Conservation (phyloP, 2,113 vertebrate species). For the Argyrosomus japonicus region DNA sequence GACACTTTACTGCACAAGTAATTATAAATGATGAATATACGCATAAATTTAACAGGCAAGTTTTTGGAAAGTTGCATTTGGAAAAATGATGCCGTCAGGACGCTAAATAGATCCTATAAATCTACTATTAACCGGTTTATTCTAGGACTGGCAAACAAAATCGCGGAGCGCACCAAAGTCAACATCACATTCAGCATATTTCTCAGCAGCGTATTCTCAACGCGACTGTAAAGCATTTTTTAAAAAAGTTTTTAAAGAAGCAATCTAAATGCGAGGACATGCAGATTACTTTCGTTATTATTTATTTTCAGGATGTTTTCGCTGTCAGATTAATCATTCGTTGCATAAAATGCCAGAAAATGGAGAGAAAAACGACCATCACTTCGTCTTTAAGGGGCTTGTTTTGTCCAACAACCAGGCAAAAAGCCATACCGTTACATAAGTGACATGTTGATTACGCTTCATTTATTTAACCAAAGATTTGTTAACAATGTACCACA, state of each 20-base stretch:
- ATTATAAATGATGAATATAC: neutral
- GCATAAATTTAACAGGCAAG: neutral
- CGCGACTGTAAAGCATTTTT: neutral
- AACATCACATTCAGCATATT: neutral
- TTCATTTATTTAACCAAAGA: no score
- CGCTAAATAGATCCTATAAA: conserved; percentile 2
- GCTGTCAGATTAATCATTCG: neutral
- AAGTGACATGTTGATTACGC: no score
- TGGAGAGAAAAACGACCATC: neutral
- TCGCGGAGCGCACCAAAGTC: neutral
- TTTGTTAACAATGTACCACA: no score
- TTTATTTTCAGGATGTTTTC: neutral
- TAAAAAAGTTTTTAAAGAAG: neutral
- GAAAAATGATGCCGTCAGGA: neutral
- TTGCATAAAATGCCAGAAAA: neutral
- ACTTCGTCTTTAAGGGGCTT: neutral
- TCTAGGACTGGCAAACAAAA: neutral
- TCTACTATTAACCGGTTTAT: neutral
- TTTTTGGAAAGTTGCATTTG: neutral
- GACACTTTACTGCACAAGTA: neutral
- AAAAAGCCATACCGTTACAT: no score
- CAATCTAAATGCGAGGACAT: neutral
- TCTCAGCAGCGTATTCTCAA: neutral
- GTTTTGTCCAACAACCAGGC: neutral
- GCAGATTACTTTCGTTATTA: neutral